Evolutionary conservation across 2,113 vertebrate genomes (phyloP).

Genomic region (Cephalopterus ornatus): DNA sequence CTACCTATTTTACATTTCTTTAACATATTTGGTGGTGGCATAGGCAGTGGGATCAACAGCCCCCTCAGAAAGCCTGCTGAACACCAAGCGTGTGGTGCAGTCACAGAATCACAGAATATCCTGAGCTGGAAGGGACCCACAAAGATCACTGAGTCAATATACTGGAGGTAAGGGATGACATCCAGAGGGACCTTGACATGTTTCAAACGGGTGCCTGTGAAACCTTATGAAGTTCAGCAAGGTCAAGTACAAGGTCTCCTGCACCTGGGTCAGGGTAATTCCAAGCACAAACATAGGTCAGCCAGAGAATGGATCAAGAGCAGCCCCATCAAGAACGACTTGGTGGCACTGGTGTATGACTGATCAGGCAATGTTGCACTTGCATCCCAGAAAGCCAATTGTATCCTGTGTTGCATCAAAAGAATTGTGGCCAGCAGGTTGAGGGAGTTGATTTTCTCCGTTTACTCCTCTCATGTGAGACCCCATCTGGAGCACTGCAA

Average conservation of each 20-base stretch:
- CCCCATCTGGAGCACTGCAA: too few relatives aligned
- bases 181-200: background rate
- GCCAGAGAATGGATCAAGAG: background rate
- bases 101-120: background rate
- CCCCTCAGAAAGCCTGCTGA: rapidly evolving
- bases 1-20: background rate
- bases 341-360: background rate
- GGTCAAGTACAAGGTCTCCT: background rate
- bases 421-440: background rate
- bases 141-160: background rate
- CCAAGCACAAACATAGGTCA: background rate
- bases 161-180: background rate
- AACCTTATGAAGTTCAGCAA: background rate
- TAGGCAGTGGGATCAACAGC: background rate
- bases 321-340: rapidly evolving
- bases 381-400: background rate
- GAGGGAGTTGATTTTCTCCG: background rate
- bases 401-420: background rate
- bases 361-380: background rate
- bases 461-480: background rate
- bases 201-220: rapidly evolving
- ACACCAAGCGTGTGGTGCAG: background rate
- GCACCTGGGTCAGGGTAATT: background rate
- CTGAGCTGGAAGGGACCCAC: background rate
- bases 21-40: background rate